Base-by-base conservation (phyloP, 1,140 invertebrate species). In the Antheraea pernyi region DNA sequence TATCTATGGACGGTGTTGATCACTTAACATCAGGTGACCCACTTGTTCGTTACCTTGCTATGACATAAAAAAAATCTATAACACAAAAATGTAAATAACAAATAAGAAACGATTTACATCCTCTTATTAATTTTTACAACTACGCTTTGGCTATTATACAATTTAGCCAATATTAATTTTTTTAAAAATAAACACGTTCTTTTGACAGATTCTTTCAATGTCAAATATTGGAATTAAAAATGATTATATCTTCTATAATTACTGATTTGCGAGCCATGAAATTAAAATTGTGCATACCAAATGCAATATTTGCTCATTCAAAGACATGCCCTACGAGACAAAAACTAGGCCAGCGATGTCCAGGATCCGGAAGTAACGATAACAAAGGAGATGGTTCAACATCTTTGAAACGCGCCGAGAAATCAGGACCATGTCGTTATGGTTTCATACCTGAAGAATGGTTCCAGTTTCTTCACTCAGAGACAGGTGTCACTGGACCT, bases 401-500 rank as follows among this genome's bases (percentile, higher is more conserved):
- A n/a, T 19, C 13, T 36, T 67, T 71, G 16, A 88, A 79, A 69
- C 80, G 88, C 36, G 77, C 70, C 0, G n/a, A 65, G 18, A 60
- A 53, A 16, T 68, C 80, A 30, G 86, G 72, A 0, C 76, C 76
- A 71, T 80, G 83, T 19, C 82, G 88, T 7, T 36, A 84, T 19
- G 82, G 78, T 13, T 83, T 89, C 59, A 67, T 91, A 63, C 89
- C 89, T 7, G 86, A 90, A 19, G 85, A 89, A 69, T 91, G 91
- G 91, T 99, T 99, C 88, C 92, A 95, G 75, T 95, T 97, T 75
- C 97, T 99, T 79, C 98, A 99, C 86, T 94, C 95, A 53, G 98
- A 98, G 93, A 99, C 98, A 83, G 98, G 98, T 78, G 97, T 96
- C 19, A 95, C 95, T 65, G 96, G 96, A 79, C 97, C 97, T 18